Conservation (phyloP, 2,113 vertebrate species). For the Crotalus viridis region DNA sequence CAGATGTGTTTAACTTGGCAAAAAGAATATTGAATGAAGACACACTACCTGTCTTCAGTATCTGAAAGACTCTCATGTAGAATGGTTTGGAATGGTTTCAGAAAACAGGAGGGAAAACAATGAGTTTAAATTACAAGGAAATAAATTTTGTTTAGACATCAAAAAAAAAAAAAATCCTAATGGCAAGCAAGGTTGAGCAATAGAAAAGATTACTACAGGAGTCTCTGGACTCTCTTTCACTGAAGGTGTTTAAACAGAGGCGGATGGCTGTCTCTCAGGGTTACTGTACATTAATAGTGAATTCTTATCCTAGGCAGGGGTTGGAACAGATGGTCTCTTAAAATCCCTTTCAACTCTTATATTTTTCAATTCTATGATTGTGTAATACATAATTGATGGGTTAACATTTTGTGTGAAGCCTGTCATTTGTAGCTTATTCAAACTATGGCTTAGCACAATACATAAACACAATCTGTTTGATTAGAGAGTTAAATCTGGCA, state of each 20-base stretch:
- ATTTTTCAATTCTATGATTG: neutral
- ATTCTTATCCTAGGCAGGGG: neutral
- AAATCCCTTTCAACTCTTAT: neutral
- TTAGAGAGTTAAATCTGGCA: neutral
- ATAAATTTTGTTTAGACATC: neutral
- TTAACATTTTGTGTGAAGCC: neutral
- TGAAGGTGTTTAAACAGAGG: neutral
- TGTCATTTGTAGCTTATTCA: neutral
- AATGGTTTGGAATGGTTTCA: neutral
- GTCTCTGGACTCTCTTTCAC: neutral
- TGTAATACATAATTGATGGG: neutral
- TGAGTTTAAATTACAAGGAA: neutral
- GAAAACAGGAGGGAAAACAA: neutral
- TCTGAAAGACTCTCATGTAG: neutral
- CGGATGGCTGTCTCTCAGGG: neutral
- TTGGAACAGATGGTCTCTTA: neutral
- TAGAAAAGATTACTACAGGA: neutral
- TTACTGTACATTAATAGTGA: neutral
- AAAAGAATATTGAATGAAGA: neutral
- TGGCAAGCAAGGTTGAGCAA: neutral
- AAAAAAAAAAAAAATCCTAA: neutral
- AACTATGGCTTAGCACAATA: neutral
- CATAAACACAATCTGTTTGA: neutral
- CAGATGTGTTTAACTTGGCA: neutral
- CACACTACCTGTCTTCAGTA: neutral